Conservation (phyloP, 2,113 vertebrate genomes). For the Syngnathus scovelli region DNA sequence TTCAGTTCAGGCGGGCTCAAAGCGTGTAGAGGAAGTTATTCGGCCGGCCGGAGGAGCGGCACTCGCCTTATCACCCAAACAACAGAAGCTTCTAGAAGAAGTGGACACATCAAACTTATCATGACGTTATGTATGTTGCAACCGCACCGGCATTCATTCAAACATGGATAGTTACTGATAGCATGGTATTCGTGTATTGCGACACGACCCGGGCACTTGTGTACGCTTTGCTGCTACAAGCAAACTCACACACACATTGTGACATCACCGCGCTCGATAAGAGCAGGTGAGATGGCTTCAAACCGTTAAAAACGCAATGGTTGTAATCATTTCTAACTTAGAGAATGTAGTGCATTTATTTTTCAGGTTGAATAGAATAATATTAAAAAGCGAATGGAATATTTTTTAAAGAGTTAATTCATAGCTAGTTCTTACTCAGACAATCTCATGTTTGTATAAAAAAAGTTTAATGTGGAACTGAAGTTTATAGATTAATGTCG, state of each 20-base stretch:
- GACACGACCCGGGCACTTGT: slow-evolving; percentile 62
- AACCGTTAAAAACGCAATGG: too few relatives aligned
- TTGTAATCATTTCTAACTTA: too few relatives aligned
- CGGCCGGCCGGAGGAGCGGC: slow-evolving; percentile 34
- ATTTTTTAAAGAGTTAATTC: neutral
- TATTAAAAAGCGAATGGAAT: too few relatives aligned
- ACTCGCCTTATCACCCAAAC: slow-evolving; percentile 54
- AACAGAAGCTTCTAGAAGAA: slow-evolving; percentile 45
- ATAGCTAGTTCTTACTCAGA: neutral
- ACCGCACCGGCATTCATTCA: slow-evolving; percentile 53
- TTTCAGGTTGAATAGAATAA: too few relatives aligned
- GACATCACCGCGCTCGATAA: slow-evolving; percentile 65
- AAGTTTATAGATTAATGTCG: neutral
- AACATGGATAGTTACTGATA: slow-evolving; percentile 58
- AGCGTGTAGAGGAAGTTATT: slow-evolving; percentile 50
- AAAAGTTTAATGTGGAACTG: neutral
- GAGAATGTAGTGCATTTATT: too few relatives aligned
- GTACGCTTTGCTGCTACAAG: slow-evolving; percentile 56
- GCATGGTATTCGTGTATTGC: slow-evolving; percentile 50
- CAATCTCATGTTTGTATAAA: neutral
- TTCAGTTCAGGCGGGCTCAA: slow-evolving; percentile 26
- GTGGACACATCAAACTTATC: slow-evolving; percentile 59
- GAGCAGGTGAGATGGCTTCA: slow-evolving; percentile 65
- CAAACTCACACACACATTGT: slow-evolving; percentile 44
- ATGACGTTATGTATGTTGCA: slow-evolving; percentile 46